Conservation (phyloP, 2,888 invertebrate species). For the Andrena hattorfiana region DNA sequence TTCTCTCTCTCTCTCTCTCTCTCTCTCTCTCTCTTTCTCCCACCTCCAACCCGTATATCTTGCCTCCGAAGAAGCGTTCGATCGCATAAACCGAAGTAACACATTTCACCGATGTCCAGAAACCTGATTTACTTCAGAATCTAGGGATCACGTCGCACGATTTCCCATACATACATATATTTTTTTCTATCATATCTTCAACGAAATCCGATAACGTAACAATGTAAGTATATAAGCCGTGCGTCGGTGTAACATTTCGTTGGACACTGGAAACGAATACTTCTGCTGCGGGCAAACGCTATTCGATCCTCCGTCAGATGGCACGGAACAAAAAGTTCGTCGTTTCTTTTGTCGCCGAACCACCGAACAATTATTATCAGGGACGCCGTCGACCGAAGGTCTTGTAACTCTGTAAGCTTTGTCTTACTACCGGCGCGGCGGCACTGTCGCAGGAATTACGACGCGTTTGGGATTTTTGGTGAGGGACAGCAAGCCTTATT, state of each 20-base stretch:
- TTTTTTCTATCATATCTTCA: not conserved
- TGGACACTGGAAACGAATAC: slow-evolving; percentile 3
- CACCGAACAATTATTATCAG: not conserved
- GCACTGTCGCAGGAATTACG: too few relatives aligned
- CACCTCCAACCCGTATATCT: not conserved
- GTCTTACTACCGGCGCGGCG: too few relatives aligned
- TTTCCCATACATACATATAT: not conserved
- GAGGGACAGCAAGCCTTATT: too few relatives aligned
- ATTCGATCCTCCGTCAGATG: not conserved
- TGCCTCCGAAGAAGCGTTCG: slow-evolving; percentile 1
- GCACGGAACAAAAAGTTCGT: not conserved
- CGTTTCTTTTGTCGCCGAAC: too few relatives aligned
- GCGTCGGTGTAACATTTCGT: too few relatives aligned
- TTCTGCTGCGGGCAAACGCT: not conserved
- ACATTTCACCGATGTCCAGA: not conserved
- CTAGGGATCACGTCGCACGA: not conserved
- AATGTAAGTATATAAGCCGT: slow-evolving; percentile 1
- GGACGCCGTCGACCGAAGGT: too few relatives aligned
- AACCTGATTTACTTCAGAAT: slow-evolving; percentile 19
- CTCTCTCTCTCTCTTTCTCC: not conserved
- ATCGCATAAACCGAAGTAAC: slow-evolving; percentile 13
- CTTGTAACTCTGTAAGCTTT: too few relatives aligned
- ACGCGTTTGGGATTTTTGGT: too few relatives aligned
- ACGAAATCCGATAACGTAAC: slow-evolving; percentile 3
- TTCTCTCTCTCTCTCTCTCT: not conserved